Evolutionary conservation across 2,888 invertebrate genomes (phyloP), one percentile per base, ranked within the genome.

Genomic region (Crepidodera aurea): DNA sequence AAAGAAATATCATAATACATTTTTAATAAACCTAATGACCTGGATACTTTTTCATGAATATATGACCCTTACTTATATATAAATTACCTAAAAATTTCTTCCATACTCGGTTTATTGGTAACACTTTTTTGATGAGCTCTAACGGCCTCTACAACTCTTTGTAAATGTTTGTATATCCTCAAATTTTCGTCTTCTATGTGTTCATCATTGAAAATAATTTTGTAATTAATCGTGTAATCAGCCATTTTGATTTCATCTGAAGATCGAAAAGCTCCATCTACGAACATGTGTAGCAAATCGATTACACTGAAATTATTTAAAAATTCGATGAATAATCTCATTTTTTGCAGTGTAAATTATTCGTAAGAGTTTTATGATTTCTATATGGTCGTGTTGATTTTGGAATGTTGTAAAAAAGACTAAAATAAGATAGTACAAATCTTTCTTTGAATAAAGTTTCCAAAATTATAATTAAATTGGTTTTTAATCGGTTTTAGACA

Each of bases 241-340:
- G 54, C 65, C 40, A 60, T 51, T 60, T 60, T 68, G 15, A 68
- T 62, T 55, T 68, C 65, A 16, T 65, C 65, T 13, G 64, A 61
- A 0, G 67, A 64, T 46, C 60, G 59, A 27, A 68, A 68, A 1
- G 56, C 60, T 0, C 64, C 60, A 10, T 62, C 60, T 8, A 56
- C 62, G 50, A 63, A 68, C 67, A 68, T 68, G 4, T 40, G 50
- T 2, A 68, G 27, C 7, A 68, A 54, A 10, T 61, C 65, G 8
- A 46, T 8, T 0, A 51, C 62, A 34, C 37, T 64, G 42, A 65
- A 68, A 32, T 68, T 55, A 29, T 60, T 60, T 12, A 68, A 46
- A 39, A 62, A 68, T 34, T 62, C 61, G 7, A 65, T 18, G 37
- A 68, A 65, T 34, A 68, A 62, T 22, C 56, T 48, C 67, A 68